phyloP scores from a whole-genome alignment of 2,113 vertebrate species.

The Pachypanchax playfairii region DNA sequence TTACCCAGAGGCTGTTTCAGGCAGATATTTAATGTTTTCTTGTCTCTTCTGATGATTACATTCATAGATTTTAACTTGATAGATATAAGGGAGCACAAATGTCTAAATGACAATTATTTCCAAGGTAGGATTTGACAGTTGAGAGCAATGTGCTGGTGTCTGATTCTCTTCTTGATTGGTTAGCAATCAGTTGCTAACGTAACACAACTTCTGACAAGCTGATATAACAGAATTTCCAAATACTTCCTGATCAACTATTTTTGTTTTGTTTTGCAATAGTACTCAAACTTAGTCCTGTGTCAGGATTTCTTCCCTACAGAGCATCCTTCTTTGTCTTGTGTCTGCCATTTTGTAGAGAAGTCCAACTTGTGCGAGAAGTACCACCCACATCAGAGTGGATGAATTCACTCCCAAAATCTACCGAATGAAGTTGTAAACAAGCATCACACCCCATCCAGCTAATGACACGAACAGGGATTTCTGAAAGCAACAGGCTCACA shows the following conservation, averaged over 20 bases:
- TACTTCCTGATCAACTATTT: conserved; percentile 42
- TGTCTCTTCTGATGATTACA: conserved; percentile 53
- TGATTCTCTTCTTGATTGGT: not conserved
- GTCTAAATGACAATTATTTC: too few species aligned
- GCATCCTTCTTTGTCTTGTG: conserved; percentile 10
- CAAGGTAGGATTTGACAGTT: too few species aligned
- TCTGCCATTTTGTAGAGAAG: conserved; percentile 43
- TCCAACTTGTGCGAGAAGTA: not conserved
- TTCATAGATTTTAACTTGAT: conserved; percentile 52
- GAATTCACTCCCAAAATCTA: conserved; percentile 1
- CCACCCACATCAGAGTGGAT: not conserved
- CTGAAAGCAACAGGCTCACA: not conserved
- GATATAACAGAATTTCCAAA: conserved; percentile 34
- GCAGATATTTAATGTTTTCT: conserved; percentile 67
- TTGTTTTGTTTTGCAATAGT: conserved; percentile 8
- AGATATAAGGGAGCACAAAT: conserved; percentile 15
- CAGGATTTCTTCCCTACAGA: not conserved
- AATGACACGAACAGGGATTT: not conserved
- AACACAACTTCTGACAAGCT: conserved; percentile 12
- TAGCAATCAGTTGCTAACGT: conserved; percentile 29
- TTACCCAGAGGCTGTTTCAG: conserved; percentile 67
- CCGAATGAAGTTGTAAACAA: conserved; percentile 7
- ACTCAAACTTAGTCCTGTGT: conserved; percentile 19
- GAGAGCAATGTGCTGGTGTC: too few species aligned
- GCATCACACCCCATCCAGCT: not conserved